Evolutionary conservation across 2,888 invertebrate genomes (phyloP), one percentile per base, ranked within the genome.

Genomic region (Acrocyrtus sp.): DNA sequence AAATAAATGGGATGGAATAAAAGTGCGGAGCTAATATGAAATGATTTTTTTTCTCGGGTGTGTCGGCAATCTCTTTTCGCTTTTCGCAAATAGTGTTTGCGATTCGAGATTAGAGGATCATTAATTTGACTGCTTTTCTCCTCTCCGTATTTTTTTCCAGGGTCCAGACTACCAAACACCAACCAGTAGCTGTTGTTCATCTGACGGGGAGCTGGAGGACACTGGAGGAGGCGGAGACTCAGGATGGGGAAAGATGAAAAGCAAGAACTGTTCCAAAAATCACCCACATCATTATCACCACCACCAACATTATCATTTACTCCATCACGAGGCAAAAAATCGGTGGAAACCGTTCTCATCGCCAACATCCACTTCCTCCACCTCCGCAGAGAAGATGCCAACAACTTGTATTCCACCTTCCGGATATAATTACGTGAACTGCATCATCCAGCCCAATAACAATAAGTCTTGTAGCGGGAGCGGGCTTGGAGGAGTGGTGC

Each of bases 131-230:
- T n/a, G n/a, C 17, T 8, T 47, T 47, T 12, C 12, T 17, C n/a
- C 15, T 6, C 27, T 56, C 39, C 4, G 26, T 50, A 19, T 22
- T 67, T 21, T 27, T 6, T 57, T 63, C 6, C 60, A 80, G 80
- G 80, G 80, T 57, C 80, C 80, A 43, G 78, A 80, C 68, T 80
- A 72, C 54, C 72, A 65, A 41, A 65, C 65, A 66, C 61, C 58
- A 62, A 62, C 50, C 48, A 67, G 57, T 56, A 69, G 60, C 29
- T 61, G 72, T 19, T 76, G 76, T 58, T 72, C 72, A 56, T 76
- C 69, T 22, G 73, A 73, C 45, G 51, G 24, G 15, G 73, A 73
- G 45, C 29, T 67, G 56, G 76, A 76, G 50, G 67, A 73, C 47
- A 34, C 26, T n/a, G 51, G 62, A 19, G 66, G 51, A 47, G 57